Percentiles rank a stretch among this genome's conserved stretches.
Conservation (phyloP, 1,140 invertebrate species). For the Drosophila funebris region DNA sequence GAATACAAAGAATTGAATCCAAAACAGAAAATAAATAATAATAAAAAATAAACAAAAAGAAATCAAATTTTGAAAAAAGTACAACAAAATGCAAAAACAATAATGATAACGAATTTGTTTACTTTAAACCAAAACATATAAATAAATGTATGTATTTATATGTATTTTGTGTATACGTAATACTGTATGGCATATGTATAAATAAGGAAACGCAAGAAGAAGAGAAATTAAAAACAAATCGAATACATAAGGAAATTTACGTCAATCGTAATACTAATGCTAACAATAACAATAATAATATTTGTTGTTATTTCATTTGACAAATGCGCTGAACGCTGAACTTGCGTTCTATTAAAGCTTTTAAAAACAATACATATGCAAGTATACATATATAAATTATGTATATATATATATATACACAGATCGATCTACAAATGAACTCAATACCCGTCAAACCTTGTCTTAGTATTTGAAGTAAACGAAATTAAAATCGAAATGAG, state of each 20-base stretch:
- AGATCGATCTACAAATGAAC: constrained; percentile 28
- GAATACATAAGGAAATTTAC: constrained; percentile 8
- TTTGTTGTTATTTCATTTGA: constrained; percentile 2
- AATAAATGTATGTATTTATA: not conserved
- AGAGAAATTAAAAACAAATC: not conserved
- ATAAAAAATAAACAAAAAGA: not conserved
- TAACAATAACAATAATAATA: not conserved
- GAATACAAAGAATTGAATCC: not conserved
- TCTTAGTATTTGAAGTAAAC: not conserved
- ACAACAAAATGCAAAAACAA: not conserved
- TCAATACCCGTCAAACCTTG: constrained; percentile 7
- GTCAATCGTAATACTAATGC: constrained; percentile 12
- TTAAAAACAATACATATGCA: not conserved
- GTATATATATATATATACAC: not conserved
- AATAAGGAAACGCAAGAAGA: constrained; percentile 2
- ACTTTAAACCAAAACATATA: not conserved
- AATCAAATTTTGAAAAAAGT: not conserved
- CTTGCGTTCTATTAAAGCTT: constrained; percentile 4
- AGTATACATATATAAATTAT: not conserved
- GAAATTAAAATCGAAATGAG: not conserved
- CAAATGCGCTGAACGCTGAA: not conserved
- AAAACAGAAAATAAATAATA: not conserved
- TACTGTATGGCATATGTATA: constrained; percentile 25
- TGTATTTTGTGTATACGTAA: constrained; percentile 12
- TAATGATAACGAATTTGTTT: constrained; percentile 27